Base-by-base conservation (phyloP, 2,797 vertebrate genomes). In the Cirrhinus mrigala region DNA sequence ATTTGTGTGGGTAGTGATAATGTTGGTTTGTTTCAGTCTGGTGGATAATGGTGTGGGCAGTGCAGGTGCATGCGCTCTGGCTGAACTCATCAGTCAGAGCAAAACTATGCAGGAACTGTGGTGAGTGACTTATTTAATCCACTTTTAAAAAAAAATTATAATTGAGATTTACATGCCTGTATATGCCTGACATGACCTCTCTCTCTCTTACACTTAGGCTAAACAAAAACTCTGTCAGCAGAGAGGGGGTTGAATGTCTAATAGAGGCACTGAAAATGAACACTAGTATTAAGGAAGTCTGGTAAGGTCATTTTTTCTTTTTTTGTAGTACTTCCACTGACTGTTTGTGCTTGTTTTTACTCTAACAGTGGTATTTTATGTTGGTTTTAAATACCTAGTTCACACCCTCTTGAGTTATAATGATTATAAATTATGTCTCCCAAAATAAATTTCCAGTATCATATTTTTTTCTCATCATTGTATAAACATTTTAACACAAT, bases 31-130 rank as follows among this genome's bases (percentile, higher is more conserved):
- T 84, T 5, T 85, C 87, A 98, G 97, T 89, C 91, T 98, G 87
- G 97, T 97, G 33, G 96, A 93, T 70, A 97, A 98, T 88, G 89
- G 90, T 75, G 94, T 98, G 1, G 96, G 97, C 69, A 94, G 79
- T 64, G 27, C 33, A 66, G 97, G 97, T 82, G 96, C 96, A 0
- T 88, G 78, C 58, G 96, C 96, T 44, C 90, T 98, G 14, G 95
- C 96, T 5, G 89, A 89, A 66, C 90, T 97, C 64, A 87, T 98
- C 89, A 94, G 93, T 87, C 96, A 91, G 79, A 95, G 92, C 37
- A 20, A 88, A 3, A 91, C 92, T 0, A 91, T 97, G 74, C 88
- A 94, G 68, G 95, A 96, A 14, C 91, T 98, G 64, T 98, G 97
- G 97, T 97, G 89, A 92, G 94, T 85, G 27, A 40, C 69, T n/a